These are phyloP conservation scores for Aspidiotus destructor DNA, from an alignment of 2,888 invertebrate species.

Conservation along the genomic window DNA sequence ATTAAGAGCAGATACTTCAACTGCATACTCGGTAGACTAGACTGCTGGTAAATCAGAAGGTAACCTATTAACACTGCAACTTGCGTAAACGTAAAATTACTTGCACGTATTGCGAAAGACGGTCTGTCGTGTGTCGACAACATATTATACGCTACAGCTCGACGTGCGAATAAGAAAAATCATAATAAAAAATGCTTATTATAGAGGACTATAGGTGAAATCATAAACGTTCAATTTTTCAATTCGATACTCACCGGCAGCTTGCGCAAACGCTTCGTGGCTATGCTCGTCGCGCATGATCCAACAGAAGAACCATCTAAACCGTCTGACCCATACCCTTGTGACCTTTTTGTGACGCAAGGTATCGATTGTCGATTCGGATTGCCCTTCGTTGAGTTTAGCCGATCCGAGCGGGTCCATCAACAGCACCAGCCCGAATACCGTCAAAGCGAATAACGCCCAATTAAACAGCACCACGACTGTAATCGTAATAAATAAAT, in stretches of 20 bases:
- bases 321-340: slow-evolving; percentile 62
- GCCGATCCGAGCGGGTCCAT: slow-evolving; percentile 71
- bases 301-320: slow-evolving; percentile 63
- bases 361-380: slow-evolving; percentile 49
- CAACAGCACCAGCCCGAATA: slow-evolving; percentile 65
- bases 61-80: no score
- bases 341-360: slow-evolving; percentile 60
- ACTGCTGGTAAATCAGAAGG: no score
- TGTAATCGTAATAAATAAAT: slow-evolving; percentile 40
- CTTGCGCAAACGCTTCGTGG: slow-evolving; percentile 67
- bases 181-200: no score
- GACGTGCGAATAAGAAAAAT: no score
- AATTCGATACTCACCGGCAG: slow-evolving; percentile 52
- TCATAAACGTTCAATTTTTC: neutral
- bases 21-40: no score
- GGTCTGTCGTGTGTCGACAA: no score
- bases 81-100: no score
- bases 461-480: slow-evolving; percentile 72
- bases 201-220: no score
- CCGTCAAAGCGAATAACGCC: slow-evolving; percentile 62
- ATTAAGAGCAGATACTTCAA: no score
- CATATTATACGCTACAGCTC: no score
- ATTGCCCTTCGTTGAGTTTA: slow-evolving; percentile 50
- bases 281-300: slow-evolving; percentile 63
- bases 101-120: no score